These are phyloP conservation scores for Staurois parvus DNA, from an alignment of 2,797 vertebrate genomes.

Conservation along the genomic window DNA sequence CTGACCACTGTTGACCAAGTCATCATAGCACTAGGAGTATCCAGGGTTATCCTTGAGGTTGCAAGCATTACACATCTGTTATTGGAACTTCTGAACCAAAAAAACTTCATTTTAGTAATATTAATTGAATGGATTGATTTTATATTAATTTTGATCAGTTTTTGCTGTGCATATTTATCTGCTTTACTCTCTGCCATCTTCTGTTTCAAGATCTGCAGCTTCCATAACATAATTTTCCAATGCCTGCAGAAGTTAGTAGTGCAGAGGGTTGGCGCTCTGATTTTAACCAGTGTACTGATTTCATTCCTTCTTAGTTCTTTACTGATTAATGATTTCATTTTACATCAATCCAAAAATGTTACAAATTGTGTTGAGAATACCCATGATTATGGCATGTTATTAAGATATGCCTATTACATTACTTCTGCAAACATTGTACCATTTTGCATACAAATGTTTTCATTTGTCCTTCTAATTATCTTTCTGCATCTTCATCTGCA, in stretches of 20 bases:
- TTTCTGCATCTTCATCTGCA: constrained; percentile 5
- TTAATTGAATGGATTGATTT: not conserved
- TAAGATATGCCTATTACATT: not conserved
- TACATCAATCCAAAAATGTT: no score
- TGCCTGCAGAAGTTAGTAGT: not conserved
- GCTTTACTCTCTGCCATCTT: not conserved
- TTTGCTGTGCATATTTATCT: not conserved
- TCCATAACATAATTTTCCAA: not conserved
- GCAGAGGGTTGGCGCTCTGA: not conserved
- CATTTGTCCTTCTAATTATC: not conserved
- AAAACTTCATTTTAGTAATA: no score
- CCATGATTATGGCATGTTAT: no score
- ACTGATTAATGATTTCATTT: no score
- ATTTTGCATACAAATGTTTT: not conserved
- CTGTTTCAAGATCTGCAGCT: constrained; percentile 12
- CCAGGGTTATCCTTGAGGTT: not conserved
- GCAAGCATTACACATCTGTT: no score
- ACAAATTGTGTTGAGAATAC: not conserved
- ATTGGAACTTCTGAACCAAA: no score
- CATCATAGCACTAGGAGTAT: not conserved
- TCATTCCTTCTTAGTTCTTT: not conserved
- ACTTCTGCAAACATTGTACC: not conserved
- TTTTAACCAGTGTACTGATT: not conserved
- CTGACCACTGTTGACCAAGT: not conserved
- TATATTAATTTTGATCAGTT: not conserved